These are phyloP conservation scores for Antedon bifida DNA, from an alignment of 35 echinoderm and acorn worm genomes.

Conservation along the genomic window DNA sequence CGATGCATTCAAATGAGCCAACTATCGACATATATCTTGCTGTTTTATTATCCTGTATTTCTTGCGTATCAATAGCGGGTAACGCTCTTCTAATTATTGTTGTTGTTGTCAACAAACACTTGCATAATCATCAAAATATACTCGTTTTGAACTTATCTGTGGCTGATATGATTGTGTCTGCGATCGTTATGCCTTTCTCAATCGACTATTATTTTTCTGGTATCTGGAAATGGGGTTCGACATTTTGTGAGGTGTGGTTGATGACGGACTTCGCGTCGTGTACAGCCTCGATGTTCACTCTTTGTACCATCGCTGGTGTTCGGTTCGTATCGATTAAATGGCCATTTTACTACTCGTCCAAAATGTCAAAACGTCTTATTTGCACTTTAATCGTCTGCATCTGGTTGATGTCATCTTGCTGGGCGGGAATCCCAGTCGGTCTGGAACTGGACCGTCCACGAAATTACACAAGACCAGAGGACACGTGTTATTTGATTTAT, in stretches of 20 bases:
- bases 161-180: not conserved
- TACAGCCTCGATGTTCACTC: not conserved
- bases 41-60: not conserved
- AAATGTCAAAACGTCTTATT: not conserved
- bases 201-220: not conserved
- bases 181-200: not conserved
- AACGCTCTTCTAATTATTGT: not conserved
- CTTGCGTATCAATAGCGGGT: not conserved
- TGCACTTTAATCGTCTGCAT: not conserved
- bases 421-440: not conserved
- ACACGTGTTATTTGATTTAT: constrained; percentile 17
- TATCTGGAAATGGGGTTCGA: not conserved
- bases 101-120: not conserved
- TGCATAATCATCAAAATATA: not conserved
- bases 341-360: not conserved
- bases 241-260: not conserved
- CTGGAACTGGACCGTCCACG: constrained; percentile 17
- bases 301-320: not conserved
- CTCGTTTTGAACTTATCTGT: not conserved
- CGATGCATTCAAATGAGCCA: not conserved
- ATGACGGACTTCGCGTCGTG: not conserved
- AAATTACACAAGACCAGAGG: not conserved
- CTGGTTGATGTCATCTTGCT: not conserved
- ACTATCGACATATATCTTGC: not conserved
- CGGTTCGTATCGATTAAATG: not conserved